Percentiles rank a stretch among this genome's conserved stretches.
phyloP scores from a whole-genome alignment of 53 echinoderm and acorn worm genomes.

The Zoroaster sp. region DNA sequence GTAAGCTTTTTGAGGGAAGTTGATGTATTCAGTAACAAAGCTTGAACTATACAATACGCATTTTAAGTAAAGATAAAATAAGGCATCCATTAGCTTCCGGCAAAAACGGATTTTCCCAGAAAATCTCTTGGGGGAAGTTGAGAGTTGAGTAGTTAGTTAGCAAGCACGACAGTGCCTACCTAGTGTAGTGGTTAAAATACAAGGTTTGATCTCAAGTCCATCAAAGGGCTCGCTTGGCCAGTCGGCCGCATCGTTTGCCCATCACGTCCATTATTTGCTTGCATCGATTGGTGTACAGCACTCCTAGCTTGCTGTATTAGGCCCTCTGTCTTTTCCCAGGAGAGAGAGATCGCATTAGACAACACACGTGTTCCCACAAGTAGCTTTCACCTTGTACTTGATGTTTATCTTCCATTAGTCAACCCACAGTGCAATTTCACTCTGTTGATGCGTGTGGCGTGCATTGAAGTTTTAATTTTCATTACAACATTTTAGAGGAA shows the following conservation, averaged over 20 bases:
- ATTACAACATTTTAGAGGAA: background rate
- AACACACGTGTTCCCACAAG: constrained; percentile 60
- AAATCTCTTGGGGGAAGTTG: constrained; percentile 16
- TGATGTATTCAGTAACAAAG: background rate
- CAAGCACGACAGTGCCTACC: constrained; percentile 1
- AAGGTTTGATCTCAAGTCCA: constrained; percentile 46
- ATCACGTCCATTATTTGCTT: constrained; percentile 60
- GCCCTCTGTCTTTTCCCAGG: constrained; percentile 19
- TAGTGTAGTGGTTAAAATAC: constrained; percentile 23
- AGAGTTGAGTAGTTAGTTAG: constrained; percentile 21
- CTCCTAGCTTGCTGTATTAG: constrained; percentile 30
- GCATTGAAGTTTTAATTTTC: constrained; percentile 37
- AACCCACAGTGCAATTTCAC: constrained; percentile 28
- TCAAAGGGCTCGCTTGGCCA: constrained; percentile 48
- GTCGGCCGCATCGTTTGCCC: constrained; percentile 56
- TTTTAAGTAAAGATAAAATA: constrained; percentile 5
- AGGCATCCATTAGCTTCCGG: background rate
- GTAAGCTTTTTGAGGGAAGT: background rate
- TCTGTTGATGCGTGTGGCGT: constrained; percentile 6
- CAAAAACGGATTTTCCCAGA: background rate
- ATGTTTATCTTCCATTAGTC: constrained; percentile 72
- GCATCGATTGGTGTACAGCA: constrained; percentile 49
- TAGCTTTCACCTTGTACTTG: constrained; percentile 60
- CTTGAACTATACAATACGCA: background rate
- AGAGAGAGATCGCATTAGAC: constrained; percentile 54